Percentiles rank a stretch among this genome's conserved stretches.
Evolutionary conservation across 2,888 invertebrate genomes (phyloP).

Genomic region (Xanthorhoe spadicearia): DNA sequence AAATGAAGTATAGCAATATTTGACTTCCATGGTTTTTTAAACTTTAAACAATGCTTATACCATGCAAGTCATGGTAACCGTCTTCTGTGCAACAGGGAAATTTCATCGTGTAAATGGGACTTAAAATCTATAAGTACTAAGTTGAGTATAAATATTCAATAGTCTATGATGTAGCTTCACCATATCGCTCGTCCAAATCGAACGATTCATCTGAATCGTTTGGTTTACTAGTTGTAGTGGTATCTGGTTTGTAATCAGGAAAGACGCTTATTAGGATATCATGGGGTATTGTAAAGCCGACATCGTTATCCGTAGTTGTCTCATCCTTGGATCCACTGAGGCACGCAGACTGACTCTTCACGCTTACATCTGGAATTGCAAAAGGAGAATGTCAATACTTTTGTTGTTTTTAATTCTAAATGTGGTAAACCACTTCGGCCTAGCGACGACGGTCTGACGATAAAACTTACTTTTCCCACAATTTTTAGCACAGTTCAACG

Average conservation of each 20-base stretch:
- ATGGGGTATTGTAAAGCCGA: background rate
- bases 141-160: background rate
- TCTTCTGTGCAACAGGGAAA: too few species aligned
- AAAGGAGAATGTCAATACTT: background rate
- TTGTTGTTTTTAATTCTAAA: too few species aligned
- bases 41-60: too few species aligned
- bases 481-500: constrained; percentile 63
- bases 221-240: background rate
- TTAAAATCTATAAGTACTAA: too few species aligned
- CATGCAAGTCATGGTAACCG: too few species aligned
- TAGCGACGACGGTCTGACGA: too few species aligned
- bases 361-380: background rate
- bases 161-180: background rate
- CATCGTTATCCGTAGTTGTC: background rate
- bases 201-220: background rate
- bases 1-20: too few species aligned
- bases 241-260: background rate
- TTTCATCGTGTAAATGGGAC: too few species aligned
- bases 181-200: background rate
- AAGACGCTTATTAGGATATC: background rate
- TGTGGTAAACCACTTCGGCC: too few species aligned
- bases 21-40: too few species aligned
- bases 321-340: background rate
- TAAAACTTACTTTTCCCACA: constrained; percentile 69
- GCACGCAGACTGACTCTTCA: background rate